Evolutionary conservation across 2,113 vertebrate species (phyloP).

Genomic region (Pygoscelis adeliae): DNA sequence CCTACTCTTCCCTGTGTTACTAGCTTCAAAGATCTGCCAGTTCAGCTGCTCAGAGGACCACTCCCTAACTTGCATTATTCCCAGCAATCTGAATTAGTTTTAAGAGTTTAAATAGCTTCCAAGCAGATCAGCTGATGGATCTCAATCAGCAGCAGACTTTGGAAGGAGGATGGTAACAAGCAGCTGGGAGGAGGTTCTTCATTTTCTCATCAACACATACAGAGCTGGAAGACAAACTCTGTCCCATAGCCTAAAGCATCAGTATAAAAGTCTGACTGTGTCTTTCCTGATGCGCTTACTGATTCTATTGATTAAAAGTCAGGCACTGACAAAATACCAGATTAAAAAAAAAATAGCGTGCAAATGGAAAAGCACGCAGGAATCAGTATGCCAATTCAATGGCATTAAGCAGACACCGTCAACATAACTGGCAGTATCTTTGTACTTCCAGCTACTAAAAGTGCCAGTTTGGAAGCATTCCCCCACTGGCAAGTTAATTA

Average conservation of each 20-base stretch:
- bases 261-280: background rate
- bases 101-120: background rate
- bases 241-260: conserved; percentile 3
- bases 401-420: background rate
- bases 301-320: background rate
- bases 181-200: background rate
- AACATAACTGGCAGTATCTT: background rate
- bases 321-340: background rate
- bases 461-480: background rate
- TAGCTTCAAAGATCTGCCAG: background rate
- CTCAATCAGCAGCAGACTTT: background rate
- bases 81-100: background rate
- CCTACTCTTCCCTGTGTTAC: background rate
- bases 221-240: background rate
- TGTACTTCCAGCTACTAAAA: background rate
- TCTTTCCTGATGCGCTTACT: background rate
- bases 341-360: background rate
- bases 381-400: background rate
- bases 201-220: background rate
- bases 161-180: conserved; percentile 21
- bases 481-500: background rate
- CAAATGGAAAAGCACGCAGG: background rate
- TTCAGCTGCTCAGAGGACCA: background rate
- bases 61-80: background rate
- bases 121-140: background rate